Evolutionary conservation across 2,888 invertebrate species (phyloP), one percentile per base, ranked within the genome.

Genomic region (Nemotelus nigrinus): DNA sequence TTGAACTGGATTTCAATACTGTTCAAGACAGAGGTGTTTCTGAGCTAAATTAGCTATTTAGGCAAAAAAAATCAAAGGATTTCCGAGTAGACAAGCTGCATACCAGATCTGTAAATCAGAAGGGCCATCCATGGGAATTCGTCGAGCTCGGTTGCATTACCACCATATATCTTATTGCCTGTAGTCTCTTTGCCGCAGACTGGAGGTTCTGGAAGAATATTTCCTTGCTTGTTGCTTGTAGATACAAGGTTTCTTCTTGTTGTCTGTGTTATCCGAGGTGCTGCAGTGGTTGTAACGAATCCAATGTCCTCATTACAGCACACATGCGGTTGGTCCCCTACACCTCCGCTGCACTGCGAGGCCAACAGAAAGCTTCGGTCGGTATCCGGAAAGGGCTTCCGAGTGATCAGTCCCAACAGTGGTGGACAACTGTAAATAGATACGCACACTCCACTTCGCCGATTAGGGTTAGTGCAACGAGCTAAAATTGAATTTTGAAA

Each of bases 111-210:
- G 82, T 93, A 93, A 84, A 90, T 89, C 6, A 93, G 82, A n/a
- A 93, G 85, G 0, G 88, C 90, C 91, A 92, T 91, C 93, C 93
- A 93, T 0, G 92, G 91, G 82, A 91, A 92, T 80, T 93, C 92
- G 81, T 91, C 91, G 1, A 93, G 82, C 0, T 89, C 90, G 0
- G 92, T 89, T 58, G 85, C 83, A 50, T 88, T 87, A 25, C 93
- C 93, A 25, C 92, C 92, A 64, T 90, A 89, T 71, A 93, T 91
- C 81, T 88, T 88, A 82, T 90, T 88, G 50, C 85, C 84, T 72
- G 84, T 80, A 3, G 85, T 82, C 45, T 81, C 80, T 43, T 82
- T 83, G 7, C 87, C 87, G 74, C 87, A 87, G 2, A 79, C 75
- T 2, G 85, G 85, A 2, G 84, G 80, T 45, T 74, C 79, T 0